Evolutionary conservation across 1,140 invertebrate genomes (phyloP).

Genomic region (Centruroides vittatus): DNA sequence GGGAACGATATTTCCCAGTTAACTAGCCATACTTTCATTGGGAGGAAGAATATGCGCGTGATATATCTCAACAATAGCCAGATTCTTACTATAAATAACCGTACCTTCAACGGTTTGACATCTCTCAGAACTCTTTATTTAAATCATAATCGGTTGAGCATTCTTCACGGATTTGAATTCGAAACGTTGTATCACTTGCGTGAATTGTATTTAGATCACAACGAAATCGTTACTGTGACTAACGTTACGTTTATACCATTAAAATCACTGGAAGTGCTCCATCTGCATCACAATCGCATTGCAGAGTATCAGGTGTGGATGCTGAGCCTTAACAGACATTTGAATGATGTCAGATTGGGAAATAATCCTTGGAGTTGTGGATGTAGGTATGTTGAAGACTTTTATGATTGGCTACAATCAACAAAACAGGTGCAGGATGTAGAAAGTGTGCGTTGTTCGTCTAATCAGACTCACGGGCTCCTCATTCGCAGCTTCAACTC

Average conservation of each 20-base stretch:
- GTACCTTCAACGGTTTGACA: slow-evolving; percentile 77
- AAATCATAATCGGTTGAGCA: slow-evolving; percentile 63
- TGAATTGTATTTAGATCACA: slow-evolving; percentile 76
- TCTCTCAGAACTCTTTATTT: slow-evolving; percentile 66
- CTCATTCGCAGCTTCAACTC: slow-evolving; percentile 12
- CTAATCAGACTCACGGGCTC: slow-evolving; percentile 47
- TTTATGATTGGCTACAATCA: slow-evolving; percentile 54
- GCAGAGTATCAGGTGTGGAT: slow-evolving; percentile 70
- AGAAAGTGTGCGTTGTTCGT: neutral
- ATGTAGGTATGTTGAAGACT: slow-evolving; percentile 71
- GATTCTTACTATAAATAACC: slow-evolving; percentile 73
- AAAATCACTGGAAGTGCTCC: slow-evolving; percentile 58
- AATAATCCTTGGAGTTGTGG: slow-evolving; percentile 78
- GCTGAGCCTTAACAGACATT: slow-evolving; percentile 48
- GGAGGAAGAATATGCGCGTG: slow-evolving; percentile 70
- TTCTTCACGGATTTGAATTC: slow-evolving; percentile 76
- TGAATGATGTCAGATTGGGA: slow-evolving; percentile 55
- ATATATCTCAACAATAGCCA: slow-evolving; percentile 72
- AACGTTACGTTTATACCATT: slow-evolving; percentile 65
- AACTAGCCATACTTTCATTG: slow-evolving; percentile 79
- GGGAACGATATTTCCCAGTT: slow-evolving; percentile 71
- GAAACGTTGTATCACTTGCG: slow-evolving; percentile 61
- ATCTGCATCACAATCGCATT: slow-evolving; percentile 69
- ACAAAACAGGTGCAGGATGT: slow-evolving; percentile 1
- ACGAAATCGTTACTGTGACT: slow-evolving; percentile 56